phyloP scores from a whole-genome alignment of 1,140 invertebrate genomes.

The Acromyrmex charruanus region DNA sequence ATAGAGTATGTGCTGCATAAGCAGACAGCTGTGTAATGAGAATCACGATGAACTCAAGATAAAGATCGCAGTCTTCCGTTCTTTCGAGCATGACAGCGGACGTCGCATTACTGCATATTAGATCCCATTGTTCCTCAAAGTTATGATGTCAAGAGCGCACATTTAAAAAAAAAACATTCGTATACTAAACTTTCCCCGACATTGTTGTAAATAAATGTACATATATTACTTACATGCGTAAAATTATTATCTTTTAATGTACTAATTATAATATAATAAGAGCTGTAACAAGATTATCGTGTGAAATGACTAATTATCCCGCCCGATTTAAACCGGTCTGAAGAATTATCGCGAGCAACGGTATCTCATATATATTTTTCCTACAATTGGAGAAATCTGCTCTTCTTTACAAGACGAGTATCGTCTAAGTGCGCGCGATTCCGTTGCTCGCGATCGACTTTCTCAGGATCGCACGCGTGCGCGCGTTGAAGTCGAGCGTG shows the following conservation, averaged over 20 bases:
- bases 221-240: neutral
- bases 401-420: neutral
- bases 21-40: constrained; percentile 30
- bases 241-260: neutral
- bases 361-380: neutral
- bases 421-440: neutral
- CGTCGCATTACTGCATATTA: constrained; percentile 49
- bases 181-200: neutral
- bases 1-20: neutral
- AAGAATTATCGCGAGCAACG: neutral
- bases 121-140: constrained; percentile 24
- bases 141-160: constrained; percentile 22
- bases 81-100: constrained; percentile 33
- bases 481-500: constrained; percentile 20
- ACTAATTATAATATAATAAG: neutral
- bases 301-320: neutral
- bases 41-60: constrained; percentile 25
- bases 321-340: neutral
- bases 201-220: neutral
- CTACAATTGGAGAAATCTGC: neutral
- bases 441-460: constrained; percentile 40
- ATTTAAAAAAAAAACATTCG: neutral
- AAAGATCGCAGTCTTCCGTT: constrained; percentile 59
- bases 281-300: neutral
- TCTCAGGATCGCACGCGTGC: constrained; percentile 27